Conservation (phyloP, 1,140 invertebrate genomes). For the Orchestia grillus region DNA sequence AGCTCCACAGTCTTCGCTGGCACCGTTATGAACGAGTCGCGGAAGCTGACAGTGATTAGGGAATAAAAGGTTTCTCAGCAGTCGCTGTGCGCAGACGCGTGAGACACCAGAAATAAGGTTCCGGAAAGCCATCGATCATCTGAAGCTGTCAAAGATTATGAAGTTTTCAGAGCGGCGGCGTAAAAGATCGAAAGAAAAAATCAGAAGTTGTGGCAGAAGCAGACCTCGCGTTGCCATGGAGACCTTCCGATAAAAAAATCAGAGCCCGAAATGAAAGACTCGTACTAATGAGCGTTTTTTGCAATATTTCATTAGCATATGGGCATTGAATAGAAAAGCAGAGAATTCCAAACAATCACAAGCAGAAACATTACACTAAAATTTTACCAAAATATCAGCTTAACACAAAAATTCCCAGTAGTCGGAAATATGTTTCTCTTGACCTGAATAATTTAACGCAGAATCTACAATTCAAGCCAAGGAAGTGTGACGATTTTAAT, state of each 20-base stretch:
- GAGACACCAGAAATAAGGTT: constrained; percentile 35
- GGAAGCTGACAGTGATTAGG: neutral
- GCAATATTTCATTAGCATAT: neutral
- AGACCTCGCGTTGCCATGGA: constrained; percentile 45
- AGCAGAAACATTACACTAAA: too few species aligned
- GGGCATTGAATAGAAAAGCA: neutral
- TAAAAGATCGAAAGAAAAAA: constrained; percentile 12
- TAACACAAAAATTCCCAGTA: too few species aligned
- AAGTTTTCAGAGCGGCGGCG: constrained; percentile 33
- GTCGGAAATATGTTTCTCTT: too few species aligned
- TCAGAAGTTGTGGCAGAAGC: constrained; percentile 32
- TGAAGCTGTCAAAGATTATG: constrained; percentile 54
- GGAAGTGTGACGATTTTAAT: too few species aligned
- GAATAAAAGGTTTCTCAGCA: neutral
- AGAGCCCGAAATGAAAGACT: neutral
- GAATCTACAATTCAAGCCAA: too few species aligned
- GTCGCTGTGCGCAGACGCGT: neutral
- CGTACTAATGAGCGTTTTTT: neutral
- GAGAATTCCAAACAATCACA: too few species aligned
- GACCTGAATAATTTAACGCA: too few species aligned
- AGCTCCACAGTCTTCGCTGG: neutral
- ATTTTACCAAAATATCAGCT: too few species aligned
- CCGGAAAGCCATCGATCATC: constrained; percentile 46
- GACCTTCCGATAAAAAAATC: neutral
- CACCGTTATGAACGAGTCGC: neutral